Evolutionary conservation across 2,888 invertebrate genomes (phyloP).

Genomic region (Nesidiocoris tenuis): DNA sequence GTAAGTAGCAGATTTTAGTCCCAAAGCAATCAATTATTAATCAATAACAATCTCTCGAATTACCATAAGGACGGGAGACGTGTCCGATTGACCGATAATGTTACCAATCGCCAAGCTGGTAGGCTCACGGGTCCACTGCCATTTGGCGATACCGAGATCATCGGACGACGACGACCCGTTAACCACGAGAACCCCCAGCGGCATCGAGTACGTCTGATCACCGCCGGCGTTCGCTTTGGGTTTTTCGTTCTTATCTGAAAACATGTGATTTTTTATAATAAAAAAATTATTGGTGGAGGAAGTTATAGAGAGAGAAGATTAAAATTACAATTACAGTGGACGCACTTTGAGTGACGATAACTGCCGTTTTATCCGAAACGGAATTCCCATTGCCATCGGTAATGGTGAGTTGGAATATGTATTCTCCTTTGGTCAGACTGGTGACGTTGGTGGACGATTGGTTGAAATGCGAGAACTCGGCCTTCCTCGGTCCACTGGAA

Average conservation of each 20-base stretch:
- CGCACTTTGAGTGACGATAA: slow-evolving; percentile 84
- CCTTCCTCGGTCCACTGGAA: slow-evolving; percentile 59
- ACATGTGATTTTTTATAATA: too few species aligned
- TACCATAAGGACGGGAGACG: slow-evolving; percentile 69
- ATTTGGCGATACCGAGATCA: slow-evolving; percentile 80
- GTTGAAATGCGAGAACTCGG: slow-evolving; percentile 59
- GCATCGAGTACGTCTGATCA: slow-evolving; percentile 74
- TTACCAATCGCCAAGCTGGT: slow-evolving; percentile 80
- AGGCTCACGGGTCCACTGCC: slow-evolving; percentile 78
- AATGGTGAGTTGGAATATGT: slow-evolving; percentile 77
- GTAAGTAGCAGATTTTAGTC: not conserved
- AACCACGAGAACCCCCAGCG: slow-evolving; percentile 71
- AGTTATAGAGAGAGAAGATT: too few species aligned
- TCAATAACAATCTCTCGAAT: too few species aligned
- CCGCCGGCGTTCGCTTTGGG: slow-evolving; percentile 88
- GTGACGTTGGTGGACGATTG: slow-evolving; percentile 74
- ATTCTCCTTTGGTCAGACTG: slow-evolving; percentile 78
- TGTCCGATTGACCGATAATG: slow-evolving; percentile 74
- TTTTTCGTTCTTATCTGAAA: slow-evolving; percentile 64
- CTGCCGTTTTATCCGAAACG: slow-evolving; percentile 69
- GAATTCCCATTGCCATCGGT: slow-evolving; percentile 80
- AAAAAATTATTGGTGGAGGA: too few species aligned
- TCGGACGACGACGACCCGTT: slow-evolving; percentile 85
- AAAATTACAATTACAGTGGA: too few species aligned
- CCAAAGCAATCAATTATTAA: too few species aligned